Conservation (phyloP, 1,140 invertebrate species). For the Aphelinus certus region DNA sequence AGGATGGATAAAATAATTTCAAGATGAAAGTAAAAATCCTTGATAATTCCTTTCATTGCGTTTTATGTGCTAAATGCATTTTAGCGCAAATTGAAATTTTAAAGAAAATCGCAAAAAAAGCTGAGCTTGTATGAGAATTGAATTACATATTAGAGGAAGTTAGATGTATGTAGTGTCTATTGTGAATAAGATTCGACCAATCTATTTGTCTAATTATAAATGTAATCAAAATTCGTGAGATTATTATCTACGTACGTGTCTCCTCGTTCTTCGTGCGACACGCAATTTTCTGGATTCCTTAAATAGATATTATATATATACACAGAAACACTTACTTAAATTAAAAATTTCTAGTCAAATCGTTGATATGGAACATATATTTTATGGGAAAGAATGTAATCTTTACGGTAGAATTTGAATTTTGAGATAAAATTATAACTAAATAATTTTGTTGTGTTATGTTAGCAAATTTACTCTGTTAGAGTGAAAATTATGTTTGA, state of each 20-base stretch:
- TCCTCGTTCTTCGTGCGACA: slow-evolving; percentile 19
- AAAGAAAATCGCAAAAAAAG: slow-evolving; percentile 15
- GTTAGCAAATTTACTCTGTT: neutral
- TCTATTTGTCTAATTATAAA: slow-evolving; percentile 56
- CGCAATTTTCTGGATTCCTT: slow-evolving; percentile 17
- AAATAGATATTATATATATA: neutral
- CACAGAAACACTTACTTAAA: neutral
- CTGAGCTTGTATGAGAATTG: slow-evolving; percentile 29
- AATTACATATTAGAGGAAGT: slow-evolving; percentile 16
- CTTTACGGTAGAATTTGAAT: neutral
- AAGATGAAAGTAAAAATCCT: neutral
- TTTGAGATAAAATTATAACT: neutral
- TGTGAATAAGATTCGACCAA: slow-evolving; percentile 58
- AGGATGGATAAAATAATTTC: neutral
- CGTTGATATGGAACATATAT: slow-evolving; percentile 1
- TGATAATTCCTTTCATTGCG: no score
- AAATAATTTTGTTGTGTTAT: neutral
- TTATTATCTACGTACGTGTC: slow-evolving; percentile 16
- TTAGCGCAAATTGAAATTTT: neutral
- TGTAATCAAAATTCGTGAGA: slow-evolving; percentile 25
- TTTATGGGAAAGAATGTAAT: slow-evolving; percentile 22
- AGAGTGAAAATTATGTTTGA: neutral
- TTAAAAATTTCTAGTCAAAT: neutral
- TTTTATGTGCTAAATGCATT: no score
- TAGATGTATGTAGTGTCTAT: slow-evolving; percentile 34